Percentiles rank a stretch among this genome's conserved stretches.
phyloP scores from a whole-genome alignment of 2,888 invertebrate species.

The Bhutanitis thaidina region DNA sequence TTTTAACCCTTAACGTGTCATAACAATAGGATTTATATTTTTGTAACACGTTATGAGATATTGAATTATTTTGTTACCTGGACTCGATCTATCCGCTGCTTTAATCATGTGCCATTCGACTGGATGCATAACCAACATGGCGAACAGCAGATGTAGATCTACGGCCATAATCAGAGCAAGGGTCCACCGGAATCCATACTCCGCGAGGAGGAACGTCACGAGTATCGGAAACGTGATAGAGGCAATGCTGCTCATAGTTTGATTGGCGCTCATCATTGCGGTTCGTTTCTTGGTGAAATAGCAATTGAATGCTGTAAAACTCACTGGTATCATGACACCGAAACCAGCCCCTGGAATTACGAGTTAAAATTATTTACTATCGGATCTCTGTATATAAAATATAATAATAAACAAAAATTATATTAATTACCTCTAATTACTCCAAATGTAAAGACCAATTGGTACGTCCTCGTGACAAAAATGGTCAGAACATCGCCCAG shows the following conservation, averaged over 20 bases:
- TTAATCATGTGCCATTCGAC: slow-evolving; percentile 84
- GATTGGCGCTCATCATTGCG: slow-evolving; percentile 87
- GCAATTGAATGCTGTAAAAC: slow-evolving; percentile 86
- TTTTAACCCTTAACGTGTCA: too few species aligned
- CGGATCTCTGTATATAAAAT: not conserved
- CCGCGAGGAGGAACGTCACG: slow-evolving; percentile 79
- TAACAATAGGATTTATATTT: too few species aligned
- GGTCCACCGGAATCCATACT: slow-evolving; percentile 86
- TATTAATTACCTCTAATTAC: slow-evolving; percentile 77
- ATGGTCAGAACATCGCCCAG: slow-evolving; percentile 81
- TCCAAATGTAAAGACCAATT: slow-evolving; percentile 83
- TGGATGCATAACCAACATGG: slow-evolving; percentile 86
- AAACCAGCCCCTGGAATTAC: slow-evolving; percentile 81
- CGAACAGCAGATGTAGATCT: slow-evolving; percentile 83
- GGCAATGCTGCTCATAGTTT: slow-evolving; percentile 84
- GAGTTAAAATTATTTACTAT: too few species aligned
- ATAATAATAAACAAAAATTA: not conserved
- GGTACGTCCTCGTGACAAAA: slow-evolving; percentile 81
- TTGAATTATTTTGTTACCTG: slow-evolving; percentile 34
- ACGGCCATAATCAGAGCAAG: slow-evolving; percentile 83
- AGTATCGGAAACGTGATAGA: slow-evolving; percentile 84
- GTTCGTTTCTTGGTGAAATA: slow-evolving; percentile 86
- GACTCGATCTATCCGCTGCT: slow-evolving; percentile 30
- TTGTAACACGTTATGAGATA: too few species aligned
- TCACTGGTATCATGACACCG: slow-evolving; percentile 86